Conservation (phyloP, 2,888 invertebrate genomes). For the Acronicta aceris region DNA sequence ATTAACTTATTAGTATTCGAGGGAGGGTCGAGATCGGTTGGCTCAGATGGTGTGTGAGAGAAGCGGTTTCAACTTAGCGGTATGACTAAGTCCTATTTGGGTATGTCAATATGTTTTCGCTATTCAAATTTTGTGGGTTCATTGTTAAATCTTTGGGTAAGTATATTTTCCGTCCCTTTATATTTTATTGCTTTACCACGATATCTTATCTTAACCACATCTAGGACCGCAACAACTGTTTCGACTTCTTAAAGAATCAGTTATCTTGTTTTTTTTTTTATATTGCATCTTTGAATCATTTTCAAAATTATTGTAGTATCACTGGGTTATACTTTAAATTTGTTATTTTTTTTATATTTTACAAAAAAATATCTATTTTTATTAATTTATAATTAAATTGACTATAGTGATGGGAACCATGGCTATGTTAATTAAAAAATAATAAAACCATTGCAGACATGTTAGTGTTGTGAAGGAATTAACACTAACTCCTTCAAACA, state of each 20-base stretch:
- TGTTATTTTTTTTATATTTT: too few species aligned
- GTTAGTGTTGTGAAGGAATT: too few species aligned
- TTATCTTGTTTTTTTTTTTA: too few species aligned
- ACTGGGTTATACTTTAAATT: too few species aligned
- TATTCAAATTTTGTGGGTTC: conserved; percentile 48
- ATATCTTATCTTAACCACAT: not conserved
- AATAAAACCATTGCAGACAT: not conserved
- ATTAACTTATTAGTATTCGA: conserved; percentile 88
- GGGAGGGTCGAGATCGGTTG: conserved; percentile 72
- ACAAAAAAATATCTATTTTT: too few species aligned
- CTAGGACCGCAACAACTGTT: too few species aligned
- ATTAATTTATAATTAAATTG: too few species aligned
- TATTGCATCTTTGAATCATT: too few species aligned
- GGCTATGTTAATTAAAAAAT: too few species aligned
- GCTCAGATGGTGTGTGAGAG: conserved; percentile 73
- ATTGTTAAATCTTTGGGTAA: conserved; percentile 20
- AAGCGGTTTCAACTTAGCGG: conserved; percentile 58
- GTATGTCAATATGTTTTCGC: conserved; percentile 51
- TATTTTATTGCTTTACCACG: not conserved
- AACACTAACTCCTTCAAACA: conserved; percentile 34
- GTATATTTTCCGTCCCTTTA: conserved; percentile 2
- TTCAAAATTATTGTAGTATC: too few species aligned
- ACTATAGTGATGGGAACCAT: too few species aligned
- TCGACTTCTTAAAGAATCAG: too few species aligned
- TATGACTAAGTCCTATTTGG: conserved; percentile 52